Base-by-base conservation (phyloP, 2,888 invertebrate species). In the Thyatira batis region DNA sequence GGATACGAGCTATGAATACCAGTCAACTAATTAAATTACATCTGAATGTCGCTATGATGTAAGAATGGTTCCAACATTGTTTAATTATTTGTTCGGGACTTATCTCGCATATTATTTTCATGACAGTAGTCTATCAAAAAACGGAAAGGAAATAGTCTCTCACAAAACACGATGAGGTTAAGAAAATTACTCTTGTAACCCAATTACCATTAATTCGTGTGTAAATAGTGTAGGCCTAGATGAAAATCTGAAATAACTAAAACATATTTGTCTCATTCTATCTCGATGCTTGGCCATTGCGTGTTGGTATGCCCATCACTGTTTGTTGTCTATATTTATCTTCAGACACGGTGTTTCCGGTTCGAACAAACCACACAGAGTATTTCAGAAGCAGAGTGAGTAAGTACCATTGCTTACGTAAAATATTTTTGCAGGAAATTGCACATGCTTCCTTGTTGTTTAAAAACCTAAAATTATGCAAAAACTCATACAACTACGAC, bases 281-380 rank as follows among this genome's bases (percentile, higher is more conserved):
- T 60, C 73, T 49, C 57, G 51, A 59, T 60, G 54, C 54, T 64
- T 53, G 61, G 51, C 50, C 56, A 54, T 59, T 69, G 63, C 57
- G 66, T 58, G 71, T 70, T 69, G 67, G 70, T 82, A 72, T 73
- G 58, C 71, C 73, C 74, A 71, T 84, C 84, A 72, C 84, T 78
- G 71, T 84, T 81, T 77, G 76, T 55, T 60, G 67, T 70, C 85
- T 91, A 90, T 84, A 87, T 87, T 87, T 89, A 87, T 82, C 84
- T 72, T 71, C 58, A 65, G 80, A 84, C 85, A 79, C 79, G 79
- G 74, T 76, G 80, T 82, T 89, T 91, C 91, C 91, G 89, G 88
- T 80, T 71, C 62, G 65, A 59, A 71, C 79, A 82, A 80, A 76
- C 81, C 75, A 69, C 60, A 69, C 65, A 68, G n/a, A n/a, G n/a